Conservation (phyloP, 2,797 vertebrate genomes). For the Rhinichthys osculus region DNA sequence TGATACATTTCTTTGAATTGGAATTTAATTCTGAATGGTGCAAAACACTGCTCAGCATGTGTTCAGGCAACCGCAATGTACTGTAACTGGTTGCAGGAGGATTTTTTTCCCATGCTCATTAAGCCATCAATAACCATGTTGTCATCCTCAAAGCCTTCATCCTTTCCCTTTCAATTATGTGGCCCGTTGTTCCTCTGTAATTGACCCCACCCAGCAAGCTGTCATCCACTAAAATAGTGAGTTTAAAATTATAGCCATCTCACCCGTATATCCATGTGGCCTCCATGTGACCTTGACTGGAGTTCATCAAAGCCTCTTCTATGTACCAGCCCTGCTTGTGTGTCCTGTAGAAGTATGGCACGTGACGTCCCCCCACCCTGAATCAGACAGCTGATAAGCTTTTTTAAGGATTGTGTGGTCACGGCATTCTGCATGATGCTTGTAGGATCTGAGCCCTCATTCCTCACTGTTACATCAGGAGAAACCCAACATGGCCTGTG, state of each 20-base stretch:
- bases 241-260: slow-evolving; percentile 55
- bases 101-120: slow-evolving; percentile 21
- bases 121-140: slow-evolving; percentile 40
- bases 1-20: neutral
- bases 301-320: slow-evolving; percentile 53
- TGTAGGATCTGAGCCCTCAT: slow-evolving; percentile 26
- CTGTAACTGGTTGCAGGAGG: neutral
- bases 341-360: slow-evolving; percentile 28
- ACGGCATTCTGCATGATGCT: slow-evolving; percentile 34
- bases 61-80: neutral
- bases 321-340: slow-evolving; percentile 31
- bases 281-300: slow-evolving; percentile 55
- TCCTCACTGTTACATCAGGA: neutral
- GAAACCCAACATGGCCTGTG: slow-evolving; percentile 10
- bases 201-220: slow-evolving; percentile 50
- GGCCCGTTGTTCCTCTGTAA: slow-evolving; percentile 53
- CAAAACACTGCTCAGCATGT: neutral
- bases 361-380: slow-evolving; percentile 46
- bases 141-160: slow-evolving; percentile 50
- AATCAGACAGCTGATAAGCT: slow-evolving; percentile 56
- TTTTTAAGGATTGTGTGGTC: slow-evolving; percentile 49
- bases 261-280: slow-evolving; percentile 46
- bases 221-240: slow-evolving; percentile 49
- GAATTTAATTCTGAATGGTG: neutral
- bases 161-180: slow-evolving; percentile 56